A percentile compares a stretch with the other conserved stretches of the same genome.
These are phyloP conservation scores for Balanococcus diminutus DNA, from an alignment of 2,888 invertebrate species.

Conservation along the genomic window DNA sequence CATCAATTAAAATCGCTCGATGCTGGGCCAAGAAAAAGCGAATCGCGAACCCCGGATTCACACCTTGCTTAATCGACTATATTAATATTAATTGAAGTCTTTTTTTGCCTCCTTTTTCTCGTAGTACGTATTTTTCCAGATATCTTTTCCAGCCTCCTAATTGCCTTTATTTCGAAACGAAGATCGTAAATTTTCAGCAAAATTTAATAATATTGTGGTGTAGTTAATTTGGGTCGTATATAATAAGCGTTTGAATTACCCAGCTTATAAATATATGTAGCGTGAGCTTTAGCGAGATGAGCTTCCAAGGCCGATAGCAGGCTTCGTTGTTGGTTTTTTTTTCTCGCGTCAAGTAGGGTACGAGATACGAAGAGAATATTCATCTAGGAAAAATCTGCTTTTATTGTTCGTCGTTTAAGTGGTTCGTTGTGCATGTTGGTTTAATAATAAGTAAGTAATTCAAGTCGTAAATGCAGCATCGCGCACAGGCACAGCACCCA, in stretches of 20 bases:
- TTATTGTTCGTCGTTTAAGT: background rate
- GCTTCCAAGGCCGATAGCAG: background rate
- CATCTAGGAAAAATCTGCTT: background rate
- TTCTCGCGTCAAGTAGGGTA: background rate
- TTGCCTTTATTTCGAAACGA: background rate
- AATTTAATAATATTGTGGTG: conserved; percentile 32
- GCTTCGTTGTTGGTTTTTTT: background rate
- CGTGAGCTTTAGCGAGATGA: conserved; percentile 14
- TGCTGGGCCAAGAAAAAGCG: background rate
- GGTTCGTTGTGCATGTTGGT: background rate
- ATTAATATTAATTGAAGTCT: background rate
- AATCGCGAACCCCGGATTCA: background rate
- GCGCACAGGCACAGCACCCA: background rate
- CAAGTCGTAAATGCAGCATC: background rate
- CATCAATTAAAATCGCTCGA: conserved; percentile 15
- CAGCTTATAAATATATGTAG: background rate
- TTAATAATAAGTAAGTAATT: too few relatives aligned
- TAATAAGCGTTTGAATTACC: conserved; percentile 17
- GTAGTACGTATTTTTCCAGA: background rate
- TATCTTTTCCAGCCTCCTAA: background rate
- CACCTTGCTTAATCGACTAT: background rate
- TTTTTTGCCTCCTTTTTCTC: background rate
- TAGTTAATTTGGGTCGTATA: conserved; percentile 32
- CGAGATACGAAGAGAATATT: background rate
- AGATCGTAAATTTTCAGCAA: conserved; percentile 13